phyloP scores from a whole-genome alignment of 2,888 invertebrate species.

The Ptilodon capucinus region DNA sequence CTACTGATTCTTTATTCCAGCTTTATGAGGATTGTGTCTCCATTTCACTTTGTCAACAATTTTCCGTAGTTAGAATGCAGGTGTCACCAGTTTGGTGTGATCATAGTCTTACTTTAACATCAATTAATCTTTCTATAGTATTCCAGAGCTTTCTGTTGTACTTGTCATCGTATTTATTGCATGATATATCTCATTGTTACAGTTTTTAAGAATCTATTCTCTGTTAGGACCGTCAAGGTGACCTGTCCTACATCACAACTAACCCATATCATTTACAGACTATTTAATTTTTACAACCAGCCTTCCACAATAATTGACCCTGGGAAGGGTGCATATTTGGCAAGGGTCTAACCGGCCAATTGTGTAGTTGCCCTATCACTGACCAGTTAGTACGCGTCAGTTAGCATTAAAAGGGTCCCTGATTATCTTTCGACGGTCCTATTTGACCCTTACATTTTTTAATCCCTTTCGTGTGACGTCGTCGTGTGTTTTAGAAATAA shows the following conservation, averaged over 20 bases:
- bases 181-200: no score
- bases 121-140: no score
- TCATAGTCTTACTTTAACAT: no score
- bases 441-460: conserved; percentile 1
- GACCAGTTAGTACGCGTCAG: conserved; percentile 40
- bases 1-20: no score
- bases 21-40: no score
- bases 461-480: background rate
- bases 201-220: background rate
- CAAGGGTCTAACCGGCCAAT: conserved; percentile 17
- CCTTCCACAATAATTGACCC: conserved; percentile 25
- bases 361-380: conserved; percentile 26
- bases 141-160: no score
- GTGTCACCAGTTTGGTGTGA: no score
- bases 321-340: conserved; percentile 1
- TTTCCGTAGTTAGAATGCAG: no score
- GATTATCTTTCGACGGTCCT: conserved; percentile 29
- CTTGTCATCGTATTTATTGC: no score
- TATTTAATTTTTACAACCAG: conserved; percentile 7
- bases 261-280: conserved; percentile 1
- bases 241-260: background rate
- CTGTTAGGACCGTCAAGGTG: background rate
- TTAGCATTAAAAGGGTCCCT: conserved; percentile 35
- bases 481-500: background rate
- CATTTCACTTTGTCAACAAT: no score